Conservation (phyloP, 2,113 vertebrate species). For the Murina feae region DNA sequence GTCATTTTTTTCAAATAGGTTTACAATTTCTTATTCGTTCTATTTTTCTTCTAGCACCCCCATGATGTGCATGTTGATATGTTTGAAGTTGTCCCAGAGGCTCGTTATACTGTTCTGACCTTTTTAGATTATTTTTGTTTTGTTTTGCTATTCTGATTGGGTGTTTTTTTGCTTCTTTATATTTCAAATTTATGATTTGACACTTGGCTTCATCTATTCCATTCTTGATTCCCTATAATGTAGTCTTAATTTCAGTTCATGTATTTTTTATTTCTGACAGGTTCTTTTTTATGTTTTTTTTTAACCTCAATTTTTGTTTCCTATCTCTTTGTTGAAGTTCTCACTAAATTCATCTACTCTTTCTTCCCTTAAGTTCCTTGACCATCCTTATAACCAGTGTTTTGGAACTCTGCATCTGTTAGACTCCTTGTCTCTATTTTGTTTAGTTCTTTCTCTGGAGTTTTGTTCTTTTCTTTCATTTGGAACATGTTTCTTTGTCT, state of each 20-base stretch:
- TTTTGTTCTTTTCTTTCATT: neutral
- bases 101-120: neutral
- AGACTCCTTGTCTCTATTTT: neutral
- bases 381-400: neutral
- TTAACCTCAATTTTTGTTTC: neutral
- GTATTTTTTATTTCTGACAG: neutral
- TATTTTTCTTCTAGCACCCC: neutral
- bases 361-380: neutral
- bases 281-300: neutral
- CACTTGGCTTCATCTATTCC: neutral
- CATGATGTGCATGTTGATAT: neutral
- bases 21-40: neutral
- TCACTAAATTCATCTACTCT: neutral
- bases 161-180: neutral
- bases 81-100: neutral
- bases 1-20: neutral
- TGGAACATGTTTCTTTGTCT: neutral
- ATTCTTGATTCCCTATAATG: neutral
- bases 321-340: neutral
- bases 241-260: neutral
- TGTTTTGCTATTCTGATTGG: neutral
- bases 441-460: neutral
- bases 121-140: neutral
- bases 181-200: neutral
- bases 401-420: neutral